Conservation (phyloP, 2,797 vertebrate genomes). For the Philypnodon macrostomus region DNA sequence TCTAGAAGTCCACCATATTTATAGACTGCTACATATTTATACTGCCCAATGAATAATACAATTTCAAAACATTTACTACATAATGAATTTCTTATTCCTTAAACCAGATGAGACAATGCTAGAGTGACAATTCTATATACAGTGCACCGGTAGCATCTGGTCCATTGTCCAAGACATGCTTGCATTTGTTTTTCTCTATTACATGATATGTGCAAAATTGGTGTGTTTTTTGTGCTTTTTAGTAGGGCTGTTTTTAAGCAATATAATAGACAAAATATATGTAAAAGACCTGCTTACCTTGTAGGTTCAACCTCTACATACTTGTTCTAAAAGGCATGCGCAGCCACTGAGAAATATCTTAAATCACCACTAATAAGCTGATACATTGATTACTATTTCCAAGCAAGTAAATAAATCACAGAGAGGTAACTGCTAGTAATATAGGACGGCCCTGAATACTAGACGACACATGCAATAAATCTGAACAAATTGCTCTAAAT, state of each 20-base stretch:
- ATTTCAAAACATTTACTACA: no score
- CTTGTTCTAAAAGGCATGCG: no score
- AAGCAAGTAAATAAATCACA: slow-evolving; percentile 40
- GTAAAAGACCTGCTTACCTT: no score
- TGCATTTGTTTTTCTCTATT: neutral
- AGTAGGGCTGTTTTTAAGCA: no score
- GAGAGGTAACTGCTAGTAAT: slow-evolving; percentile 22
- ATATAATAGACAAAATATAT: no score
- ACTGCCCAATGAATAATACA: no score
- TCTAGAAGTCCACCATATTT: no score
- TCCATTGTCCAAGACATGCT: neutral
- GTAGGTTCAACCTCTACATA: no score
- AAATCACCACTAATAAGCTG: slow-evolving; percentile 9
- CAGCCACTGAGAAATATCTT: slow-evolving; percentile 14
- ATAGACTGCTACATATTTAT: neutral
- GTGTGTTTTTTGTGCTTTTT: no score
- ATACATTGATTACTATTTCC: slow-evolving; percentile 28
- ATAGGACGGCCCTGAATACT: slow-evolving; percentile 18
- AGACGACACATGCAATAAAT: slow-evolving; percentile 42
- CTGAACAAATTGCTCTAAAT: slow-evolving; percentile 54
- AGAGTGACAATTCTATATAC: neutral
- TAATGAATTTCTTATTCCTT: no score
- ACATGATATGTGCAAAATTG: slow-evolving; percentile 13
- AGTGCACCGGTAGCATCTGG: neutral
- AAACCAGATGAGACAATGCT: no score